These are phyloP conservation scores for Cavia porcellus DNA, from an alignment of 2,113 vertebrate genomes.

Conservation along the genomic window DNA sequence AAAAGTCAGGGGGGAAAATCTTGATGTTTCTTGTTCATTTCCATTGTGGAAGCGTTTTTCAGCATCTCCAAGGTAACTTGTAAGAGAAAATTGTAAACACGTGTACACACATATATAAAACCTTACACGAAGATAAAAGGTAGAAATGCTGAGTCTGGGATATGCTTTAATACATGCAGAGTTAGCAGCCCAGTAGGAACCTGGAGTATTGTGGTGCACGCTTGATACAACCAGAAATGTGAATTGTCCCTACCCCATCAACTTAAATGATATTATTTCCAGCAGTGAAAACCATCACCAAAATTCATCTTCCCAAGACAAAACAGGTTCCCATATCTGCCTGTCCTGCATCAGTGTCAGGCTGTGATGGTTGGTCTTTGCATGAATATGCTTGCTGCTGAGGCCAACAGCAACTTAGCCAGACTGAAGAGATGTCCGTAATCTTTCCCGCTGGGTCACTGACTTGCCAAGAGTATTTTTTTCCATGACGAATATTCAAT, in stretches of 20 bases:
- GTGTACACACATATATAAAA: not conserved
- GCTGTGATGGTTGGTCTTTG: slow-evolving; percentile 69
- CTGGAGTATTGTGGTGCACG: slow-evolving; percentile 41
- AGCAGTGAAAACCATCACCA: slow-evolving; percentile 66
- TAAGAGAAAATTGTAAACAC: slow-evolving; percentile 55
- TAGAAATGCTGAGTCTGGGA: slow-evolving; percentile 63
- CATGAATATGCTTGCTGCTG: slow-evolving; percentile 15
- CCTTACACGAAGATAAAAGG: slow-evolving; percentile 72
- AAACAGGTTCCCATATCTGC: slow-evolving; percentile 72
- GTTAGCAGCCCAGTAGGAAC: slow-evolving; percentile 51
- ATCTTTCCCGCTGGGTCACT: slow-evolving; percentile 69
- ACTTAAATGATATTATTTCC: slow-evolving; percentile 71
- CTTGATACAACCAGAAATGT: slow-evolving; percentile 29
- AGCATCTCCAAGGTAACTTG: not conserved
- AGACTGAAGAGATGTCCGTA: slow-evolving; percentile 75
- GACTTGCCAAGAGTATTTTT: slow-evolving; percentile 83
- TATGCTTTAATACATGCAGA: slow-evolving; percentile 69
- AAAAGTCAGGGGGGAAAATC: slow-evolving; percentile 43
- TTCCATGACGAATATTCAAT: slow-evolving; percentile 86
- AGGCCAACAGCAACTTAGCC: slow-evolving; percentile 54
- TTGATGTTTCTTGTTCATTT: slow-evolving; percentile 75
- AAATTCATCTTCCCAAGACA: slow-evolving; percentile 75
- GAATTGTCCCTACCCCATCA: not conserved
- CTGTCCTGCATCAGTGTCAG: slow-evolving; percentile 80
- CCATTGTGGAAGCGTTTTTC: slow-evolving; percentile 66